Conservation (phyloP, 2,113 vertebrate species). For the Ondatra zibethicus region DNA sequence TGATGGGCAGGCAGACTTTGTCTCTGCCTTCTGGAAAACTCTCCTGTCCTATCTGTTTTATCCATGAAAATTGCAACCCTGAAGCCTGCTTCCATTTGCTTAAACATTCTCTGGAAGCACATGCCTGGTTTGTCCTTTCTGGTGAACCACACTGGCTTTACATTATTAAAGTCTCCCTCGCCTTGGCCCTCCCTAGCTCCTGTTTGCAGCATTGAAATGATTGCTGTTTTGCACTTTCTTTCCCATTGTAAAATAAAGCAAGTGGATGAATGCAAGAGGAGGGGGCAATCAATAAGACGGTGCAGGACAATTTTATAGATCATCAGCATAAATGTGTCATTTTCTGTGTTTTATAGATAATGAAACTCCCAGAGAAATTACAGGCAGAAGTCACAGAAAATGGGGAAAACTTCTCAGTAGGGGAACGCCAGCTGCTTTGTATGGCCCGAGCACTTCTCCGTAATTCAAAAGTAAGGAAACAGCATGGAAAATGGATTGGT, state of each 20-base stretch:
- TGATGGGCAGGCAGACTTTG: not conserved
- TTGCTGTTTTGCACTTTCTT: slow-evolving; percentile 38
- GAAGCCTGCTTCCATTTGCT: not conserved
- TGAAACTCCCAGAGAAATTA: slow-evolving; percentile 86
- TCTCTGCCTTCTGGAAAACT: not conserved
- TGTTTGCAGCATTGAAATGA: slow-evolving; percentile 45
- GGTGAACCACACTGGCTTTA: slow-evolving; percentile 29
- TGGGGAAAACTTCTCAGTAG: slow-evolving; percentile 92
- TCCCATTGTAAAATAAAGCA: slow-evolving; percentile 61
- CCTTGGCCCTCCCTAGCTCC: not conserved
- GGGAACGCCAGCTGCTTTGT: slow-evolving; percentile 89
- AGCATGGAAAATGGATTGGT: slow-evolving; percentile 37
- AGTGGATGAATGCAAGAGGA: slow-evolving; percentile 36
- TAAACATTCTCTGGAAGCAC: not conserved
- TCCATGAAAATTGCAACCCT: not conserved
- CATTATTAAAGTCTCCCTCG: slow-evolving; percentile 17
- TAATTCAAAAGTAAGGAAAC: slow-evolving; percentile 88
- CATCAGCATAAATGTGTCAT: slow-evolving; percentile 47
- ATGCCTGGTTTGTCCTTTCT: not conserved
- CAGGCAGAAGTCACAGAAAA: slow-evolving; percentile 87
- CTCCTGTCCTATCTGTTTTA: not conserved
- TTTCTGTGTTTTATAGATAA: slow-evolving; percentile 83
- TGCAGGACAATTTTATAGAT: slow-evolving; percentile 45
- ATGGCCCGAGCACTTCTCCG: slow-evolving; percentile 90
- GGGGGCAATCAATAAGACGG: not conserved